Base-by-base conservation (phyloP, 2,888 invertebrate genomes). In the Orthosia cruda region DNA sequence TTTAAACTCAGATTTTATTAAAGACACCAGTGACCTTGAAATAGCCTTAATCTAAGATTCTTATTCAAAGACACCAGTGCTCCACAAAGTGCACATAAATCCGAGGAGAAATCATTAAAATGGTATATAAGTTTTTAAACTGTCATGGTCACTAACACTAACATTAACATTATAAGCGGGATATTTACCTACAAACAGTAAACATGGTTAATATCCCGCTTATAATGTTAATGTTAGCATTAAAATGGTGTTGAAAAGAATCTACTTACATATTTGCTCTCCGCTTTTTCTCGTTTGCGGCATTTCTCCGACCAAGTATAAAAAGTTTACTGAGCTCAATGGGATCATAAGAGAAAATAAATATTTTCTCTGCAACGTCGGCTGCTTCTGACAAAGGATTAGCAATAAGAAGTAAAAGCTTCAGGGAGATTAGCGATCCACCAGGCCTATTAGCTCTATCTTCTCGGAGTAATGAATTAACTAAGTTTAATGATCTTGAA, bases 401-500 rank as follows among this genome's bases (percentile, higher is more conserved):
- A 64, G 16, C 23, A 11, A 15, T 40, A 59, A 64, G 26, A 54
- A 15, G 13, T 54, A 54, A 13, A 50, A 23, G 16, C 45, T 77
- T 58, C 26, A 47, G 26, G 9, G 18, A 45, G 49, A 64, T 54
- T 55, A 70, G 77, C 15, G 63, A 26, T 20, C 58, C 20, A 15
- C 23, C 12, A 64, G 59, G 47, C 58, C 63, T 15, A 50, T 77
- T 64, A 61, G 26, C 62, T 55, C 54, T 54, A 40, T 54, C 49
- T 26, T 52, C 52, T 52, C 9, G 11, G 23, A 18, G 11, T 49
- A 64, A 59, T 71, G 0, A 70, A 55, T 77, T 49, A 18, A 26
- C 40, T 59, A 65, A 74, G 32, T 74, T 54, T 49, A 65, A 59
- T 50, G 52, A 16, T 47, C 47, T 68, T 70, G 16, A 58, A 58